phyloP scores from a whole-genome alignment of 2,888 invertebrate genomes.

The Autographa pulchrina region DNA sequence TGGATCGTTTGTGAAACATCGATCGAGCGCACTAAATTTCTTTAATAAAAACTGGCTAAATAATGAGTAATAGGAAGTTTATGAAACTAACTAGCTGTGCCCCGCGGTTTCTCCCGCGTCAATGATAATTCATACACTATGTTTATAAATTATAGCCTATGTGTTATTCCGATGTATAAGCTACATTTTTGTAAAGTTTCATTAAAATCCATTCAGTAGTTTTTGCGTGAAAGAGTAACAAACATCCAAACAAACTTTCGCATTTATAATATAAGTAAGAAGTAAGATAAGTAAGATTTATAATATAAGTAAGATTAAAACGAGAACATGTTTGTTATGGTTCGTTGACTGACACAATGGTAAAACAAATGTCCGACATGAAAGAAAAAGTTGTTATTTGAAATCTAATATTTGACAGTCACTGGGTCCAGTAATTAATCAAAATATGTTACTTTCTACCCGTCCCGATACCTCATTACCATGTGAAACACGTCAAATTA shows the following conservation, averaged over 20 bases:
- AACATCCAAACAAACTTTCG: no score
- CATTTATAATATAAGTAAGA: no score
- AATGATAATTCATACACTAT: no score
- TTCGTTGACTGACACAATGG: constrained; percentile 43
- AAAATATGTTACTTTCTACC: constrained; percentile 50
- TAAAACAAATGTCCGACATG: constrained; percentile 25
- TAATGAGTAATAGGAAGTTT: constrained; percentile 42
- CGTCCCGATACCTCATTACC: constrained; percentile 43
- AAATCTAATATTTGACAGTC: constrained; percentile 45
- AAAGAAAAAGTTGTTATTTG: constrained; percentile 45
- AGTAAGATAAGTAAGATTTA: no score
- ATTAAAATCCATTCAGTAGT: no score
- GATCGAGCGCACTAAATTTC: background rate
- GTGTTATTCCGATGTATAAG: no score
- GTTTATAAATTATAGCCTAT: no score
- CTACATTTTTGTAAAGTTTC: no score
- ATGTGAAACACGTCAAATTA: constrained; percentile 30
- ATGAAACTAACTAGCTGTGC: constrained; percentile 43
- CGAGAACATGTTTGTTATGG: constrained; percentile 32
- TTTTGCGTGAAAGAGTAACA: no score
- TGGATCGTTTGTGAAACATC: constrained; percentile 26
- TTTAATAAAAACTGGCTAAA: constrained; percentile 16
- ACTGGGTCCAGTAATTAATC: constrained; percentile 46
- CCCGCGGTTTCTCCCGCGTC: no score
- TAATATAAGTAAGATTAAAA: no score